Evolutionary conservation across 2,113 vertebrate genomes (phyloP).

Genomic region (Phrynosoma blainvillii): DNA sequence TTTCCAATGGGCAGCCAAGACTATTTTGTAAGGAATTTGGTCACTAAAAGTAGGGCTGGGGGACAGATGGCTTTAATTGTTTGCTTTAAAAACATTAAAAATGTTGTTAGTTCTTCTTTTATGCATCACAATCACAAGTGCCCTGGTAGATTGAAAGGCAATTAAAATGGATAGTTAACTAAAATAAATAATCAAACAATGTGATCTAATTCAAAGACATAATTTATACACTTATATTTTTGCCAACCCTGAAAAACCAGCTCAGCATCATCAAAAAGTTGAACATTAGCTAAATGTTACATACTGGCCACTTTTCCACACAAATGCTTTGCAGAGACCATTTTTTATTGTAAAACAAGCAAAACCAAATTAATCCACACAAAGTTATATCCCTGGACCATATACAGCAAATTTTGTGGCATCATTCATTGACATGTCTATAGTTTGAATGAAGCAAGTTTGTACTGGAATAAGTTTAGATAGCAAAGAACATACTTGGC

Average conservation of each 20-base stretch:
- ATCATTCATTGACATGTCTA: neutral
- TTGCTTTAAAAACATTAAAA: no score
- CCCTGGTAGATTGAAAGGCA: no score
- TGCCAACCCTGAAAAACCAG: neutral
- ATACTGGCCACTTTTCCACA: neutral
- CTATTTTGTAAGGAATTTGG: no score
- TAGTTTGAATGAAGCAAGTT: neutral
- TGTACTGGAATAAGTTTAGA: neutral
- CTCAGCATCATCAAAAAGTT: neutral
- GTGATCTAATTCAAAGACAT: neutral
- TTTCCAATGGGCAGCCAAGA: no score
- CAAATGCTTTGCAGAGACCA: neutral
- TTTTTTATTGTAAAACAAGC: neutral
- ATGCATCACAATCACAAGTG: no score
- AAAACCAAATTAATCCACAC: neutral
- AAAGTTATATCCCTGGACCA: neutral
- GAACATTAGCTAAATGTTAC: neutral
- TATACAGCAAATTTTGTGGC: neutral
- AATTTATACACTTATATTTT: neutral
- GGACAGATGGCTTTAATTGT: no score
- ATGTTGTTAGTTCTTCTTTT: no score
- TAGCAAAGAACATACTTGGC: neutral
- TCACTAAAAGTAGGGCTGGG: no score
- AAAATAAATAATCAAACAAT: neutral
- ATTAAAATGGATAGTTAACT: no score